Base-by-base conservation (phyloP, 2,113 vertebrate genomes). In the Centrocercus urophasianus region DNA sequence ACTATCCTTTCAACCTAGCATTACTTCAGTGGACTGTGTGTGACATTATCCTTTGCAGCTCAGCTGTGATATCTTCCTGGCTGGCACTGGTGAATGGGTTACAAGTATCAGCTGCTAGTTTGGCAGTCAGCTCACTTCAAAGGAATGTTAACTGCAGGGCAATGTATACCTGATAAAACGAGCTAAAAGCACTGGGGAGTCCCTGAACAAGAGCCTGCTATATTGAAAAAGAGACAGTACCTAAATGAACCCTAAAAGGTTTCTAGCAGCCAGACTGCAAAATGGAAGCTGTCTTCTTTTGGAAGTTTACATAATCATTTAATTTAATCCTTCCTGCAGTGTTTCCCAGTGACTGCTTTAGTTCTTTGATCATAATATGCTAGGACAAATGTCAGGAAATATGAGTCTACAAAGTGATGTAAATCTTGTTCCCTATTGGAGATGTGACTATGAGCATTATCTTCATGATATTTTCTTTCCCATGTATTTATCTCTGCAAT, bases 321-420 rank as follows among this genome's bases (percentile, higher is more conserved):
- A 89, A 50, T 96, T 91, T 94, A 90, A 95, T 90, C 72, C 88
- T 95, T 96, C 83, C 86, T 94, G 86, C 47, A 38, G 77, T 97
- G 95, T 80, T 96, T 96, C 75, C 92, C 56, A 93, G 91, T 69
- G 73, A 88, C 61, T 76, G 75, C 69, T 95, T 75, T 69, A 94
- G 32, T 28, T 73, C 78, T 96, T 93, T 96, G 94, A 97, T 96
- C 76, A 94, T 96, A 97, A 98, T 94, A 90, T 48, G 73, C 61
- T 59, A 90, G 93, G 96, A 97, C 96, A 98, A 98, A 97, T 92
- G 96, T 97, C 97, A 97, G 93, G 88, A 97, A 96, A 97, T 88
- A 96, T 93, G 92, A 95, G 89, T 38, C 91, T 90, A 92, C 94
- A 95, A 97, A 90, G 93, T 91, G 86, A 97, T 95, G 88, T 93